phyloP scores from a whole-genome alignment of 2,888 invertebrate genomes.

The Anoncus sp. region DNA sequence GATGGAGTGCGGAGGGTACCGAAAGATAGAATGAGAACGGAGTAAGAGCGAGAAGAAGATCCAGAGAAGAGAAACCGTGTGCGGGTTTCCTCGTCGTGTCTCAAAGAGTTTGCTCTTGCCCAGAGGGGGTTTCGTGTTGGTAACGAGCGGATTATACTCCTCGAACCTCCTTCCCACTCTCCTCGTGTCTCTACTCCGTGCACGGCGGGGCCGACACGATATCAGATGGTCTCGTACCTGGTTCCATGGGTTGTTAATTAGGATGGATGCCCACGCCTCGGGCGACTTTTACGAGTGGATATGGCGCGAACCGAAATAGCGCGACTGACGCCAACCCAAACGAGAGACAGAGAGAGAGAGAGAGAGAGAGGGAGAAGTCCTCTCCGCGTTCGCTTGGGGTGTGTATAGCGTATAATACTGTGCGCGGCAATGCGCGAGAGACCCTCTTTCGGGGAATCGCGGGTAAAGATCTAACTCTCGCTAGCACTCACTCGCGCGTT shows the following conservation, averaged over 20 bases:
- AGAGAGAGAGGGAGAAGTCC: too few species aligned
- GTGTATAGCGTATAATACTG: constrained; percentile 19
- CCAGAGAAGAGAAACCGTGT: constrained; percentile 23
- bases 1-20: constrained; percentile 33
- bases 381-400: constrained; percentile 39
- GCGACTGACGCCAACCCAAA: constrained; percentile 74
- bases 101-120: constrained; percentile 63
- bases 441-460: constrained; percentile 76
- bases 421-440: constrained; percentile 61
- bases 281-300: constrained; percentile 82
- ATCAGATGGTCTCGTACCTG: constrained; percentile 82
- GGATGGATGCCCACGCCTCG: constrained; percentile 82
- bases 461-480: constrained; percentile 70
- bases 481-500: constrained; percentile 27
- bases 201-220: constrained; percentile 66
- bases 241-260: constrained; percentile 82
- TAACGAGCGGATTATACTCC: constrained; percentile 82
- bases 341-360: too few species aligned
- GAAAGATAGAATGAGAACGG: constrained; percentile 16
- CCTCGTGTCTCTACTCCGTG: constrained; percentile 27
- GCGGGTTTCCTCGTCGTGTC: constrained; percentile 40
- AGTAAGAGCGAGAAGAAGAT: constrained; percentile 43
- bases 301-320: constrained; percentile 80
- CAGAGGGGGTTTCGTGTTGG: constrained; percentile 78
- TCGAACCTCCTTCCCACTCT: constrained; percentile 42